Base-by-base conservation (phyloP, 2,797 vertebrate species). In the Amazona ochrocephala region DNA sequence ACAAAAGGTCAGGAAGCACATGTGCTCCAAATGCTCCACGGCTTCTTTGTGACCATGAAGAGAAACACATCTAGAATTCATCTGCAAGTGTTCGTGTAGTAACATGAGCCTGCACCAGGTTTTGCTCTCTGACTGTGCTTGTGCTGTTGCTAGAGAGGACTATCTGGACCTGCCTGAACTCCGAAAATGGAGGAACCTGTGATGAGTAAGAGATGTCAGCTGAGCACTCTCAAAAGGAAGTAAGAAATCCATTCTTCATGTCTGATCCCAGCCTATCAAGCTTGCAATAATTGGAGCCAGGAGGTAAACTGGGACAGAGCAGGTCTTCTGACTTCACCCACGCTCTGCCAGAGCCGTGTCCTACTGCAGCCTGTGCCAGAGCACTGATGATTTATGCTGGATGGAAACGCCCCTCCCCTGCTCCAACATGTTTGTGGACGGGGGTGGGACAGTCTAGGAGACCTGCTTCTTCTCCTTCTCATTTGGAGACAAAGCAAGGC, bases 1-100 rank as follows among this genome's bases (percentile, higher is more conserved):
- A n/a, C 44, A 32, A 80, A 91, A 92, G 78, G 81, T 89, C 89
- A 71, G 87, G 88, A 80, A 78, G 65, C 81, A 67, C 61, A 6
- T 15, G 20, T 29, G 48, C 41, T 76, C 39, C 65, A 50, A 58
- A 20, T 19, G 58, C 41, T 87, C 64, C 34, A 30, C 11, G 8
- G 75, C 75, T 83, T 56, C 89, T 90, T 34, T 39, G 56, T 54
- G 74, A 64, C 48, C 70, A 64, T 1, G 0, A 79, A 44, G 47
- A 60, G 68, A 85, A 91, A 72, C 13, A 15, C 50, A 70, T 50
- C 39, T 88, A 71, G 56, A 58, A 83, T 56, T 60, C 44, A 61
- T 12, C 39, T 22, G 34, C 27, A 39, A 60, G 29, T 47, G 20
- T 56, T 64, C 73, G 71, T 39, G 19, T 16, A 27, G 48, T 44